Evolutionary conservation across 2,888 invertebrate species (phyloP).

Genomic region (Synanthedon andrenaeformis): DNA sequence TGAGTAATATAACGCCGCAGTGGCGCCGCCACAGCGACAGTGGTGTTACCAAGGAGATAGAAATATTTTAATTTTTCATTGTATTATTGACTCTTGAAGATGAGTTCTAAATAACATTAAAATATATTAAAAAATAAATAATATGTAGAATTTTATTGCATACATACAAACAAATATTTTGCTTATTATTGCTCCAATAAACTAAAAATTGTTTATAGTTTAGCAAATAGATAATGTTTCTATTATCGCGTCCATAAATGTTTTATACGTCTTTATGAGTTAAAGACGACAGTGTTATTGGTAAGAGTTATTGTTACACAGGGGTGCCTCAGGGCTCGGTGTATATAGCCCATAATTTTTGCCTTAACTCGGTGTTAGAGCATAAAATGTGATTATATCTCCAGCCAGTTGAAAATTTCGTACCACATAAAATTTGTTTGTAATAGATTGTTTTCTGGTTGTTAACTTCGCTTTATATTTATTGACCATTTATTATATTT

Average conservation of each 20-base stretch:
- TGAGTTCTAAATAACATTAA: too few relatives aligned
- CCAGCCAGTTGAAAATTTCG: constrained; percentile 55
- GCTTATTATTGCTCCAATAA: too few relatives aligned
- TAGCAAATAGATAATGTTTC: not conserved
- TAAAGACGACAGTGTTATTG: constrained; percentile 56
- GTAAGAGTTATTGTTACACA: constrained; percentile 48
- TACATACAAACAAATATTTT: too few relatives aligned
- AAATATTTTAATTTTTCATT: too few relatives aligned
- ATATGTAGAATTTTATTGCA: too few relatives aligned
- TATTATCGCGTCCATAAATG: constrained; percentile 12
- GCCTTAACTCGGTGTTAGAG: constrained; percentile 65
- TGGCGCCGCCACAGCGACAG: too few relatives aligned
- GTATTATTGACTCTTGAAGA: too few relatives aligned
- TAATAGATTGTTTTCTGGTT: constrained; percentile 57
- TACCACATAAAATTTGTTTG: constrained; percentile 46
- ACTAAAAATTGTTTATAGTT: too few relatives aligned
- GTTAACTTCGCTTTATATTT: constrained; percentile 41
- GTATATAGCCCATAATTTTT: constrained; percentile 61
- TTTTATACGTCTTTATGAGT: constrained; percentile 43
- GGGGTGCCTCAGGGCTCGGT: constrained; percentile 58
- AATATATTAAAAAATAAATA: too few relatives aligned
- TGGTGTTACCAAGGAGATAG: too few relatives aligned
- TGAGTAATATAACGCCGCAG: too few relatives aligned
- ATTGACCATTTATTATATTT: constrained; percentile 30
- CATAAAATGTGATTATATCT: constrained; percentile 68